A percentile compares a stretch with the other conserved stretches of the same genome.
Conservation (phyloP, 2,113 vertebrate genomes). For the Todiramphus chloris region DNA sequence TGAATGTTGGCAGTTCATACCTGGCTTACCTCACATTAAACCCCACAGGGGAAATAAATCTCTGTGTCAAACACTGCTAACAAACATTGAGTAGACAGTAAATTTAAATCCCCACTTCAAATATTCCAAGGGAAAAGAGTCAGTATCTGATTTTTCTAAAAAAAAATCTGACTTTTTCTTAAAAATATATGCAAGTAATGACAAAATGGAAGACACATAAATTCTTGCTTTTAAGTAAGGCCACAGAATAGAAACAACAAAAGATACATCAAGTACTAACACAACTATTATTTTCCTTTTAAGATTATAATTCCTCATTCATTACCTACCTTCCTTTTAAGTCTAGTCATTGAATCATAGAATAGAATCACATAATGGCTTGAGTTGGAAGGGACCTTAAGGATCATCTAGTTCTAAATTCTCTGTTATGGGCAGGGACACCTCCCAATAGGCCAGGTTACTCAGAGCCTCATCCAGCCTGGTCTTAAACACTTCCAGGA, state of each 20-base stretch:
- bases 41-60: not conserved
- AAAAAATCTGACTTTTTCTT: not conserved
- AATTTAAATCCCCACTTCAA: not conserved
- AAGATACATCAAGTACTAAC: not conserved
- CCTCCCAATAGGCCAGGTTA: too few relatives aligned
- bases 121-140: not conserved
- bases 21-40: not conserved
- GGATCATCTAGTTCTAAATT: too few relatives aligned
- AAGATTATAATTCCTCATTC: not conserved
- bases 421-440: too few relatives aligned
- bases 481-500: too few relatives aligned
- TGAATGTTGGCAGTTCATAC: not conserved
- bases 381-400: too few relatives aligned
- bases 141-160: not conserved
- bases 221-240: not conserved
- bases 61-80: not conserved
- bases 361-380: too few relatives aligned
- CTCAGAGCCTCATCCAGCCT: too few relatives aligned
- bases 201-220: not conserved
- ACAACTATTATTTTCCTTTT: not conserved
- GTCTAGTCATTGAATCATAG: not conserved
- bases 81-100: not conserved
- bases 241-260: not conserved
- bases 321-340: not conserved
- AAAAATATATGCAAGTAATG: not conserved